A percentile compares a stretch with the other conserved stretches of the same genome.
Conservation (phyloP, 2,113 vertebrate species). For the Phyllostomus hastatus region DNA sequence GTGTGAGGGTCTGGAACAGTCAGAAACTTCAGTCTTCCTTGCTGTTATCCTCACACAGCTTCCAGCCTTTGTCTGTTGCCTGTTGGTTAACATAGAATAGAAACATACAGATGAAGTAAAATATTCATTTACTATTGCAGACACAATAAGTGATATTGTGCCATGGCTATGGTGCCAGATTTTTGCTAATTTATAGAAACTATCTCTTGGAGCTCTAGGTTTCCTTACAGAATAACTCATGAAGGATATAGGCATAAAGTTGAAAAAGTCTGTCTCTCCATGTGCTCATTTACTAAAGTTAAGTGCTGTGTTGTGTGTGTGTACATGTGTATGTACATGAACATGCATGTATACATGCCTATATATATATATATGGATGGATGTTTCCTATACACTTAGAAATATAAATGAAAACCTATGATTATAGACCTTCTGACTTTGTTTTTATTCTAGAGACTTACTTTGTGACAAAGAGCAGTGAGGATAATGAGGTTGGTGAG, state of each 20-base stretch:
- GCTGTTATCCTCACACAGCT: neutral
- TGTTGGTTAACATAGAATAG: neutral
- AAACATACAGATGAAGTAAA: neutral
- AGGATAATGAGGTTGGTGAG: fast-evolving
- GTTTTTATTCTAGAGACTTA: neutral
- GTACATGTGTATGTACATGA: no score
- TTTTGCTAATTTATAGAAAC: neutral
- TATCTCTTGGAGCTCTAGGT: no score
- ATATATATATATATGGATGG: neutral
- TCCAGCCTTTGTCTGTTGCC: neutral
- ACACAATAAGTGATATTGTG: neutral
- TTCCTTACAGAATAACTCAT: no score
- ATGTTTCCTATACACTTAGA: neutral
- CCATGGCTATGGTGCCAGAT: neutral
- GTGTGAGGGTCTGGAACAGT: fast-evolving
- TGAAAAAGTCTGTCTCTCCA: neutral
- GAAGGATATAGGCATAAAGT: neutral
- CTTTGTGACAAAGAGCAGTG: no score
- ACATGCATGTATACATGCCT: neutral
- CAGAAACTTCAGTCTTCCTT: fast-evolving
- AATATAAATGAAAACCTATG: neutral
- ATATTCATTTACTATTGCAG: neutral
- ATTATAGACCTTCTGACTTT: neutral
- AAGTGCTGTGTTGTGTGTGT: neutral
- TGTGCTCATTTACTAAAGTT: neutral